phyloP scores from a whole-genome alignment of 2,113 vertebrate genomes.

The Progne subis region DNA sequence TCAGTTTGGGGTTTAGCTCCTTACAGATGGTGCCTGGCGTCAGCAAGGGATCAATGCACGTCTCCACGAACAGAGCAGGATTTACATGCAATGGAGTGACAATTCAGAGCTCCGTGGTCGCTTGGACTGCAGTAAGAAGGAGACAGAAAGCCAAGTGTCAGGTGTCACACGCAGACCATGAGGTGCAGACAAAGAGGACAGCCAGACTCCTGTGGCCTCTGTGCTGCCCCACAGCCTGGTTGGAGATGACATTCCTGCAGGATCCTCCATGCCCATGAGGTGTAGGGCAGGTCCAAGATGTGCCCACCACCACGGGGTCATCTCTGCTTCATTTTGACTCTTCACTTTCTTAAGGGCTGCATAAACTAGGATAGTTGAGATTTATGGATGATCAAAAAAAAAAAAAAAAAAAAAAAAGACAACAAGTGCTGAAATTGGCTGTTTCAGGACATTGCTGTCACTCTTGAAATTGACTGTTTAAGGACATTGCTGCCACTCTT shows the following conservation, averaged over 20 bases:
- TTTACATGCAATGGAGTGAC: neutral
- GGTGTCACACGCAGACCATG: neutral
- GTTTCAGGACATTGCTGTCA: neutral
- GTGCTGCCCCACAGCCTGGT: neutral
- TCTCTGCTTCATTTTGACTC: neutral
- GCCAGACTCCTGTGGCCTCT: neutral
- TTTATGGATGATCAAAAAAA: accelerated
- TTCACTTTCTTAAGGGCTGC: neutral
- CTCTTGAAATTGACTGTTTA: neutral
- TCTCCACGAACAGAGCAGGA: neutral
- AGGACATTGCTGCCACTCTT: neutral
- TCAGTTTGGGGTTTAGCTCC: neutral
- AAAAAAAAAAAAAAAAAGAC: neutral
- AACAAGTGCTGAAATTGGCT: neutral
- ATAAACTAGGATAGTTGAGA: neutral
- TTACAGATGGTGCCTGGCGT: neutral
- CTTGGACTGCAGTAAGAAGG: neutral
- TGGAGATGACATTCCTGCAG: neutral
- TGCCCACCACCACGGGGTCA: accelerated
- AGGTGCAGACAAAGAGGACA: neutral
- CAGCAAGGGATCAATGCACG: neutral
- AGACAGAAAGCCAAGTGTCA: neutral
- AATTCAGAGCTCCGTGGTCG: neutral
- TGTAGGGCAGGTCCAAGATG: accelerated
- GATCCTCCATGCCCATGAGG: accelerated